A percentile compares a stretch with the other conserved stretches of the same genome.
phyloP scores from a whole-genome alignment of 2,113 vertebrate genomes.

The Anarhynchus alexandrinus region DNA sequence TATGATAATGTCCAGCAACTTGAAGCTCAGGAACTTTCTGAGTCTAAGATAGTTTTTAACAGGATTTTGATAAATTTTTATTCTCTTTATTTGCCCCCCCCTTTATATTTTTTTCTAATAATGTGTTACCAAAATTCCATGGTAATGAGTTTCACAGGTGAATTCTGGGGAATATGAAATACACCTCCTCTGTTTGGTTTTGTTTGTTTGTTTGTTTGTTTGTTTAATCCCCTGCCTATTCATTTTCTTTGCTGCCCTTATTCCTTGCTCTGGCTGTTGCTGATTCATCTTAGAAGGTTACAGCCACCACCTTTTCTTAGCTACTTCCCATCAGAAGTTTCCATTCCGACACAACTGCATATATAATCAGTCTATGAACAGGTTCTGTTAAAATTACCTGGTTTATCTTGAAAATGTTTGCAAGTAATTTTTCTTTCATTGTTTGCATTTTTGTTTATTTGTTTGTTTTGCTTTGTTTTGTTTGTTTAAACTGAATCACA shows the following conservation, averaged over 20 bases:
- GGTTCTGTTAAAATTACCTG: not conserved
- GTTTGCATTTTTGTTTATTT: not conserved
- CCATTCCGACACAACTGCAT: not conserved
- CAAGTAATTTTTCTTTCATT: not conserved
- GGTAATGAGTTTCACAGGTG: not conserved
- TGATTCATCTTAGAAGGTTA: not conserved
- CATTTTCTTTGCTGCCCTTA: not conserved
- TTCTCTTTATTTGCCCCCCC: not conserved
- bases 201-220: not conserved
- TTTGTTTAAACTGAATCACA: not conserved
- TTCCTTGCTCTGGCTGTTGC: not conserved
- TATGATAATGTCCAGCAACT: not conserved
- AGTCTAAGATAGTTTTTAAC: not conserved
- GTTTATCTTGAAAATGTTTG: not conserved
- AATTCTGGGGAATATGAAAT: not conserved
- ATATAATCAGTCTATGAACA: not conserved
- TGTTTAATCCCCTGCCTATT: not conserved
- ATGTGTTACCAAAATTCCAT: accelerated
- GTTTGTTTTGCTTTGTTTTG: not conserved
- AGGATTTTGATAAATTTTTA: not conserved
- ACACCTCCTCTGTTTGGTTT: not conserved
- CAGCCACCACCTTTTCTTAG: not conserved
- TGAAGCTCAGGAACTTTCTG: not conserved
- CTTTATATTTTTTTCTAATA: accelerated
- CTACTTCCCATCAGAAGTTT: not conserved